These are phyloP conservation scores for Lacanobia wlatinum DNA, from an alignment of 2,888 invertebrate genomes.

Conservation along the genomic window DNA sequence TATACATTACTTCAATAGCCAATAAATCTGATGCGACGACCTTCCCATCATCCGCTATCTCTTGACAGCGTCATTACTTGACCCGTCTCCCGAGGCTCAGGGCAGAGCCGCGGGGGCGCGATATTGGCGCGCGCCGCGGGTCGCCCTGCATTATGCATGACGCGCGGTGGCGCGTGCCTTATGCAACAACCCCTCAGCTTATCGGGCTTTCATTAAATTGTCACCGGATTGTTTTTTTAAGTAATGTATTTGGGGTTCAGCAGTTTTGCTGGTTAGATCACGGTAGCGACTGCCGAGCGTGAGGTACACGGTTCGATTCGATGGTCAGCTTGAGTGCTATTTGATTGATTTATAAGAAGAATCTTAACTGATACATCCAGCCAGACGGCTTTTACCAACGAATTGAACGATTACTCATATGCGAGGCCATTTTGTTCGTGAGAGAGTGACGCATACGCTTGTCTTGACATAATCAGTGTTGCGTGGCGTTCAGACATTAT, in stretches of 20 bases:
- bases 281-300: background rate
- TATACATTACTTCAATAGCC: background rate
- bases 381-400: background rate
- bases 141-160: conserved; percentile 82
- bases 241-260: conserved; percentile 31
- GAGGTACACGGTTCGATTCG: background rate
- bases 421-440: background rate
- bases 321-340: background rate
- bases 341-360: background rate
- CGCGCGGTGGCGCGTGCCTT: conserved; percentile 58
- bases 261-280: background rate
- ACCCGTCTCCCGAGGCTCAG: conserved; percentile 36
- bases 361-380: background rate
- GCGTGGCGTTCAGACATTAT: conserved; percentile 9
- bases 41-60: conserved; percentile 32
- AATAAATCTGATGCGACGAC: conserved; percentile 6
- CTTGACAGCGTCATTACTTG: conserved; percentile 50
- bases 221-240: conserved; percentile 58
- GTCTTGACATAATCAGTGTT: background rate
- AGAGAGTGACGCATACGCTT: conserved; percentile 11
- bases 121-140: conserved; percentile 72
- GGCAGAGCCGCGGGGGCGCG: conserved; percentile 45
- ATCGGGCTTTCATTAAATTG: conserved; percentile 59
- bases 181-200: conserved; percentile 59
- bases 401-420: background rate